Evolutionary conservation across 2,113 vertebrate species (phyloP).

Genomic region (Rhinopomastus cyanomelas): DNA sequence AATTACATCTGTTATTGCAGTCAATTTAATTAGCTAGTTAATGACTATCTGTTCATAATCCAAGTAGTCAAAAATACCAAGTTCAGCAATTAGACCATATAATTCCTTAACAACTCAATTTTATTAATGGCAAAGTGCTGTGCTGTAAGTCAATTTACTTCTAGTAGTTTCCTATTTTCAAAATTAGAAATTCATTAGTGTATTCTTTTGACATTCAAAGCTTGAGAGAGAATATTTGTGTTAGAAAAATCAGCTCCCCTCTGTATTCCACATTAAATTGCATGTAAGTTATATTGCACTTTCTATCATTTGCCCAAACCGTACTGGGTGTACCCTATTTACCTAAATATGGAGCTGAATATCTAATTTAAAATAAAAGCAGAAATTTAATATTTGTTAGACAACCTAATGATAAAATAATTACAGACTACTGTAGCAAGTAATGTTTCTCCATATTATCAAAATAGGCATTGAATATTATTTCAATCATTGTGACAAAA

Average conservation of each 20-base stretch:
- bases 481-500: slow-evolving; percentile 45
- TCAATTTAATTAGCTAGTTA: slow-evolving; percentile 77
- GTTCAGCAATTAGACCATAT: slow-evolving; percentile 73
- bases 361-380: slow-evolving; percentile 30
- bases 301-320: slow-evolving; percentile 32
- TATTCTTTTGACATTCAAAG: slow-evolving; percentile 70
- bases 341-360: slow-evolving; percentile 31
- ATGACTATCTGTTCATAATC: slow-evolving; percentile 78
- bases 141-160: slow-evolving; percentile 65
- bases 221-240: slow-evolving; percentile 44
- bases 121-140: slow-evolving; percentile 60
- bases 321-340: slow-evolving; percentile 23
- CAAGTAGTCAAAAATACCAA: slow-evolving; percentile 76
- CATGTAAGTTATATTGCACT: slow-evolving; percentile 32
- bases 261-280: slow-evolving; percentile 49
- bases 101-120: slow-evolving; percentile 75
- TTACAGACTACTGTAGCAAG: slow-evolving; percentile 55
- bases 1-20: slow-evolving; percentile 73
- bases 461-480: slow-evolving; percentile 2
- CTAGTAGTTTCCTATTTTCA: slow-evolving; percentile 58
- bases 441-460: slow-evolving; percentile 41
- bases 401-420: slow-evolving; percentile 61
- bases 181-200: slow-evolving; percentile 68
- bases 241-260: slow-evolving; percentile 52
- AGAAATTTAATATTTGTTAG: slow-evolving; percentile 59